Base-by-base conservation (phyloP, 2,888 invertebrate genomes). In the Agonopterix subpropinquella region DNA sequence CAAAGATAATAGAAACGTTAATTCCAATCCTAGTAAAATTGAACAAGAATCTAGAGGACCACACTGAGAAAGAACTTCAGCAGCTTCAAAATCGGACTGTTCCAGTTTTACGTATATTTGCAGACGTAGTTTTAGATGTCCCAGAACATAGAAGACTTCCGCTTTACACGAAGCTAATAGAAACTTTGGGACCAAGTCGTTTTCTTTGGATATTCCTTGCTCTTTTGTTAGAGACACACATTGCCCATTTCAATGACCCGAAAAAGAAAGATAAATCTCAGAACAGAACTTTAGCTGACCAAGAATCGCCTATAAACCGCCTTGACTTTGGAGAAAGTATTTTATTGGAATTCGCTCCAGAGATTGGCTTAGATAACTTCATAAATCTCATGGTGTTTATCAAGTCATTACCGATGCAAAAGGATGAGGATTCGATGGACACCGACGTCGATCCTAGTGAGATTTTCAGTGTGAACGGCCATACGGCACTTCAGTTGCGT, bases 91-190 rank as follows among this genome's bases (percentile, higher is more conserved):
- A 77, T 46, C 86, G 81, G 4, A 90, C 92, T 0, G 89, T 92
- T 37, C 91, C 92, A 1, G 92, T 97, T 11, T 82, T 97, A 13
- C 91, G 96, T 44, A 95, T 98, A 44, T 99, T 99, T 75, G 95
- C 97, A 0, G 95, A 96, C 65, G 96, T 96, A 0, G 90, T 98
- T 43, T 89, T 95, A 0, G 96, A 99, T 77, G 96, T 99, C 11
- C 98, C 99, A 0, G 95, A 96, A 62, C 99, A 99, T 77, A 91
- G 99, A 43, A 89, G 97, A 49, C 80, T 93, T 49, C 93, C 95
- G 0, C 82, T 98, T 0, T 97, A 97, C 55, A 90, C 89, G 36
- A 94, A 95, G 61, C 86, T 98, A 1, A 81, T 98, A n/a, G 89
- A 91, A 36, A 93, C 95, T 0, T 84, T 98, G 1, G 90, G 90